Conservation (phyloP, 2,888 invertebrate species). For the Pinctada fucata region DNA sequence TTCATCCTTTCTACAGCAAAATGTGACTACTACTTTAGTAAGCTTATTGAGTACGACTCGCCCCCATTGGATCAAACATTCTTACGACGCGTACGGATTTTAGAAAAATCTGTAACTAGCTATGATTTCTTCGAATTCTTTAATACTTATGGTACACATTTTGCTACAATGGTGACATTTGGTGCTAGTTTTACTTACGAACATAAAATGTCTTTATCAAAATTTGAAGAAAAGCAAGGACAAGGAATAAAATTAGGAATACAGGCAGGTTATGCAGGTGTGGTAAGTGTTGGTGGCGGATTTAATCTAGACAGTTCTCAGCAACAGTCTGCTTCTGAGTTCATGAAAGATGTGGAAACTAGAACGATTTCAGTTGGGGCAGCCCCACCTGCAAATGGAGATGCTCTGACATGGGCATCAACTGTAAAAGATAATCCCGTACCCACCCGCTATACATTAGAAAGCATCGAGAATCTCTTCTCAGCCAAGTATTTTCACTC, state of each 20-base stretch:
- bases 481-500: slow-evolving; percentile 31
- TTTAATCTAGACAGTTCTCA: slow-evolving; percentile 27
- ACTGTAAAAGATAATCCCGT: slow-evolving; percentile 36
- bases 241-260: slow-evolving; percentile 30
- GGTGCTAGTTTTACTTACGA: slow-evolving; percentile 41
- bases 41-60: slow-evolving; percentile 19
- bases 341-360: slow-evolving; percentile 29
- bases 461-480: slow-evolving; percentile 35
- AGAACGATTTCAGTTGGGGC: slow-evolving; percentile 38
- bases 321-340: slow-evolving; percentile 16
- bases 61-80: slow-evolving; percentile 31
- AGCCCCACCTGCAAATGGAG: slow-evolving; percentile 40
- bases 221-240: slow-evolving; percentile 17
- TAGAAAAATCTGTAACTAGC: slow-evolving; percentile 11
- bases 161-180: slow-evolving; percentile 32
- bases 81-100: slow-evolving; percentile 29
- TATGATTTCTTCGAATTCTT: slow-evolving; percentile 31
- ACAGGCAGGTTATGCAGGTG: slow-evolving; percentile 36
- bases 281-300: slow-evolving; percentile 18
- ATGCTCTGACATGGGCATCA: slow-evolving; percentile 42
- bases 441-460: slow-evolving; percentile 31
- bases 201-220: slow-evolving; percentile 32
- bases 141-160: slow-evolving; percentile 41
- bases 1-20: slow-evolving; percentile 36
- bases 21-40: slow-evolving; percentile 42